Evolutionary conservation across 30 jellyfish, hydroid and myxozoan species (phyloP).

Genomic region (Hydractinia symbiolongicarpus): DNA sequence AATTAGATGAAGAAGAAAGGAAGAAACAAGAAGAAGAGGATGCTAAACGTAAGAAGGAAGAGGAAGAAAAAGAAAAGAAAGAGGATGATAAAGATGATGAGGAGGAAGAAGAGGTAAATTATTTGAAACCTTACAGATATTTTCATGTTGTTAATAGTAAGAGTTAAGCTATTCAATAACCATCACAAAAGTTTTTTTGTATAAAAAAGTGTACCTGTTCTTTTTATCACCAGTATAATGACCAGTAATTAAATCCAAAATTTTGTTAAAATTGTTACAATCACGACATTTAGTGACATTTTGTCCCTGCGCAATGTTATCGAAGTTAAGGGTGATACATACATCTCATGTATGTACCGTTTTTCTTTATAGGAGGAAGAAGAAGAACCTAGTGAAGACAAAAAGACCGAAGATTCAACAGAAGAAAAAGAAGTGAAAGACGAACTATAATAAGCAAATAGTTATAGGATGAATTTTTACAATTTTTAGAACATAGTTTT

Average conservation of each 20-base stretch:
- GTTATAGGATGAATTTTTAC: constrained; percentile 3
- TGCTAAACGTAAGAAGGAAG: constrained; percentile 51
- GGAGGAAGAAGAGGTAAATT: not conserved
- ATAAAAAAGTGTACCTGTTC: not conserved
- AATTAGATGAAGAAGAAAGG: constrained; percentile 84
- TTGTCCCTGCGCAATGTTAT: not conserved
- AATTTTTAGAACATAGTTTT: constrained; percentile 20
- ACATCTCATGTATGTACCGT: not conserved
- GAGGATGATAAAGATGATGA: constrained; percentile 35
- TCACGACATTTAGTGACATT: not conserved
- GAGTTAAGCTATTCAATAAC: not conserved
- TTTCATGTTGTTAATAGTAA: not conserved
- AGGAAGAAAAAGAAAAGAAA: constrained; percentile 51
- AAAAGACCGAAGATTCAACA: not conserved
- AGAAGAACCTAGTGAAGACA: constrained; percentile 37
- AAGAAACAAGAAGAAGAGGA: constrained; percentile 81
- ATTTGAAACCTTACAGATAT: not conserved
- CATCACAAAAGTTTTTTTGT: not conserved
- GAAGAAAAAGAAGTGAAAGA: constrained; percentile 9
- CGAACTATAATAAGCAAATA: constrained; percentile 18
- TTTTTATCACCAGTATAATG: not conserved
- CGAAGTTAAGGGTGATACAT: not conserved
- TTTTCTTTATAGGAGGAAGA: constrained; percentile 29
- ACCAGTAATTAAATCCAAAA: too few species aligned
- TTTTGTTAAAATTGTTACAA: too few species aligned